Evolutionary conservation across 92 coral and sea anemone species (phyloP).

Genomic region (Umimayanthus chanpuru): DNA sequence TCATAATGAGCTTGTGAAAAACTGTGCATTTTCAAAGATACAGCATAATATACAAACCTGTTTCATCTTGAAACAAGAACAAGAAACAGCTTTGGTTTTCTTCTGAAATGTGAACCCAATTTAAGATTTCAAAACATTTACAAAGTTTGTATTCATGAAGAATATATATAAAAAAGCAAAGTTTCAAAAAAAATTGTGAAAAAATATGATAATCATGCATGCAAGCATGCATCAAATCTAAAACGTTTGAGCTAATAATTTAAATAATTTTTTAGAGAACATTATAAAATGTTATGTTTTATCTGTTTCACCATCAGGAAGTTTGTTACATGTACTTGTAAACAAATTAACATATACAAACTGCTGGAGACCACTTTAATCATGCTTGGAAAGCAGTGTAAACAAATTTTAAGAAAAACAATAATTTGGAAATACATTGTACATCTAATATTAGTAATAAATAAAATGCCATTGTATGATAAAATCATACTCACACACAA

Average conservation of each 20-base stretch:
- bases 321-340: too few species aligned
- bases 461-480: background rate
- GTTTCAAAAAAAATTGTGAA: too few species aligned
- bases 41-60: background rate
- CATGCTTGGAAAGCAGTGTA: background rate
- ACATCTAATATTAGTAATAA: background rate
- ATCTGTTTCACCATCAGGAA: too few species aligned
- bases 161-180: too few species aligned
- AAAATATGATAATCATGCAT: too few species aligned
- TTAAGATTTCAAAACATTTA: slow-evolving; percentile 5
- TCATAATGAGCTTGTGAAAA: too few species aligned
- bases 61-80: background rate
- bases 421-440: background rate
- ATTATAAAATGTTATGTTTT: too few species aligned
- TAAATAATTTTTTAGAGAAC: background rate
- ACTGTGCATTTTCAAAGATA: too few species aligned
- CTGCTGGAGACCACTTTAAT: slow-evolving; percentile 9
- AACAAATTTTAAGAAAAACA: background rate
- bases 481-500: too few species aligned
- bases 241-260: too few species aligned
- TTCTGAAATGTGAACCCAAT: background rate
- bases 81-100: background rate
- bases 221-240: too few species aligned
- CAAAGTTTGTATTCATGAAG: background rate
- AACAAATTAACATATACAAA: background rate